A percentile compares a stretch with the other conserved stretches of the same genome.
These are phyloP conservation scores for Drosophila nigromelanica DNA, from an alignment of 1,140 invertebrate species.

Conservation along the genomic window DNA sequence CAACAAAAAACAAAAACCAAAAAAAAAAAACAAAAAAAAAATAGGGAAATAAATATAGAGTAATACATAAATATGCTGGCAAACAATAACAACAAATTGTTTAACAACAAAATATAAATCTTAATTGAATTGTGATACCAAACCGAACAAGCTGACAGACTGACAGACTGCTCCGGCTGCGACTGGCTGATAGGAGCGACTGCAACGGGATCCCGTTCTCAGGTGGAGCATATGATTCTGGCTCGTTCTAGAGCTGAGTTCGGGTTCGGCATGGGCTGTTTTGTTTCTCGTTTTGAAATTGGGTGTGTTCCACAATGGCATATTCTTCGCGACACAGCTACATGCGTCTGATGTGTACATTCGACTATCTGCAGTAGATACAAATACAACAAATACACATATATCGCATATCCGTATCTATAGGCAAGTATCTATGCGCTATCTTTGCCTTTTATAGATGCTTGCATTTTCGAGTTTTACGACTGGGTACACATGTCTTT, in stretches of 20 bases:
- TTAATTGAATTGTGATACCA: constrained; percentile 81
- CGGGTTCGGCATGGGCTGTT: neutral
- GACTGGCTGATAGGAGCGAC: no score
- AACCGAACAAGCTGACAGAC: constrained; percentile 43
- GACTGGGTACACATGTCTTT: constrained; percentile 72
- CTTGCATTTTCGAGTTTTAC: constrained; percentile 72
- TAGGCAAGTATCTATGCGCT: constrained; percentile 12
- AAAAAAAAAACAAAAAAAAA: constrained; percentile 32
- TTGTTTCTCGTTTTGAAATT: constrained; percentile 60
- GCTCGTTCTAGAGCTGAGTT: neutral
- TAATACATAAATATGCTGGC: constrained; percentile 54
- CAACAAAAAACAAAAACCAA: no score
- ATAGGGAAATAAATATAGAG: constrained; percentile 61
- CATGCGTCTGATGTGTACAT: constrained; percentile 53
- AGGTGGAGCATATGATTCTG: constrained; percentile 54
- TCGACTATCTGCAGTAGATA: constrained; percentile 49
- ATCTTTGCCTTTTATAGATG: constrained; percentile 50
- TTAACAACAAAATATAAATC: constrained; percentile 82
- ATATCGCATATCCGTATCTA: constrained; percentile 18
- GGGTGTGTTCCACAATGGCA: constrained; percentile 67
- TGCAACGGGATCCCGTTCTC: constrained; percentile 5
- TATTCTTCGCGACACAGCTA: no score
- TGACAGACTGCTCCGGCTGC: constrained; percentile 32
- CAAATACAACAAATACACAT: neutral
- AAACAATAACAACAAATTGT: constrained; percentile 69